A percentile compares a stretch with the other conserved stretches of the same genome.
Conservation (phyloP, 2,888 invertebrate species). For the Actias luna region DNA sequence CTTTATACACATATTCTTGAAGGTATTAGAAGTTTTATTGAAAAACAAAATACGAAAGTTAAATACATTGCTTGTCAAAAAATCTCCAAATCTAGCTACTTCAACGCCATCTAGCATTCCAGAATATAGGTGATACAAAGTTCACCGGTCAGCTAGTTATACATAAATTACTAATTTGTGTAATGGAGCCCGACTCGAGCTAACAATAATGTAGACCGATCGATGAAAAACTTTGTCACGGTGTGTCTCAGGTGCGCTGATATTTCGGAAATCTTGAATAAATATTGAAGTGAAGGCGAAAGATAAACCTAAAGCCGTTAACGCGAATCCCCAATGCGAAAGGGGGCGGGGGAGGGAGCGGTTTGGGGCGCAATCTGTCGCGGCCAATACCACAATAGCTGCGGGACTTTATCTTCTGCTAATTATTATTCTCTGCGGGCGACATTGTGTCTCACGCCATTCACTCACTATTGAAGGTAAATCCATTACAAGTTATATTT, state of each 20-base stretch:
- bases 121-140: no score
- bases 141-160: no score
- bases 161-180: no score
- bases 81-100: no score
- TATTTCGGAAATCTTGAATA: not conserved
- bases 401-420: not conserved
- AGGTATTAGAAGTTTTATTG: no score
- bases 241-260: not conserved
- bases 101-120: no score
- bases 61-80: no score
- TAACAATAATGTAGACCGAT: no score
- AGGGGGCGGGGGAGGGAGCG: not conserved
- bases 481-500: not conserved
- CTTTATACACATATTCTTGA: no score
- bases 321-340: not conserved
- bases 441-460: not conserved
- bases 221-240: not conserved
- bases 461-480: not conserved
- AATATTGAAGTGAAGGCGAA: not conserved
- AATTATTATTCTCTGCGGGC: slow-evolving; percentile 1
- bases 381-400: not conserved
- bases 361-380: not conserved
- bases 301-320: not conserved
- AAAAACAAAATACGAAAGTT: no score
- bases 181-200: no score